Conservation (phyloP, 2,888 invertebrate genomes). For the Pyrrhia umbra region DNA sequence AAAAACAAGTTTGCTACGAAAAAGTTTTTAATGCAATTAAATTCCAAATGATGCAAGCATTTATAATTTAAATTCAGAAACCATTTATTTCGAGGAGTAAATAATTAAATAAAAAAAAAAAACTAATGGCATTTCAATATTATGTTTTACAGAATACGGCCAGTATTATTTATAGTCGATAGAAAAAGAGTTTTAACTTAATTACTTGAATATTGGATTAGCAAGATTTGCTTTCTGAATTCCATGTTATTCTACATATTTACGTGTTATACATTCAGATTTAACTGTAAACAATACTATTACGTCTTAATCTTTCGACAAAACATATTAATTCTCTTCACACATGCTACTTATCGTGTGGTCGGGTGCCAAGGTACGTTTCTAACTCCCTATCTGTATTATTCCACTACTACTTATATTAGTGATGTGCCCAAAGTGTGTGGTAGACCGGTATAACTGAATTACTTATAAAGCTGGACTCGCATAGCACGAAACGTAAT, state of each 20-base stretch:
- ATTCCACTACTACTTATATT: neutral
- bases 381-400: neutral
- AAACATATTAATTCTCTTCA: slow-evolving; percentile 1
- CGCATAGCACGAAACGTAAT: slow-evolving; percentile 42
- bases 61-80: neutral
- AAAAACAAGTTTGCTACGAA: neutral
- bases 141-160: neutral
- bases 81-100: neutral
- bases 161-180: neutral
- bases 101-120: neutral
- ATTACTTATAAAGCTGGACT: slow-evolving; percentile 49
- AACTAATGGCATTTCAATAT: neutral
- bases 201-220: neutral
- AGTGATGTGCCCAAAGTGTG: slow-evolving; percentile 19
- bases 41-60: neutral
- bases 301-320: neutral
- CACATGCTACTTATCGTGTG: slow-evolving; percentile 12
- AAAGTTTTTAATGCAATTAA: neutral
- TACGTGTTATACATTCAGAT: neutral
- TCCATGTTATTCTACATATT: neutral
- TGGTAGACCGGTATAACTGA: slow-evolving; percentile 33
- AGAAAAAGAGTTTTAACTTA: slow-evolving; percentile 1
- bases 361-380: neutral
- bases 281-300: neutral
- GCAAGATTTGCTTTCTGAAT: neutral